These are phyloP conservation scores for Anguilla marmorata DNA, from an alignment of 2,797 vertebrate species.

Conservation along the genomic window DNA sequence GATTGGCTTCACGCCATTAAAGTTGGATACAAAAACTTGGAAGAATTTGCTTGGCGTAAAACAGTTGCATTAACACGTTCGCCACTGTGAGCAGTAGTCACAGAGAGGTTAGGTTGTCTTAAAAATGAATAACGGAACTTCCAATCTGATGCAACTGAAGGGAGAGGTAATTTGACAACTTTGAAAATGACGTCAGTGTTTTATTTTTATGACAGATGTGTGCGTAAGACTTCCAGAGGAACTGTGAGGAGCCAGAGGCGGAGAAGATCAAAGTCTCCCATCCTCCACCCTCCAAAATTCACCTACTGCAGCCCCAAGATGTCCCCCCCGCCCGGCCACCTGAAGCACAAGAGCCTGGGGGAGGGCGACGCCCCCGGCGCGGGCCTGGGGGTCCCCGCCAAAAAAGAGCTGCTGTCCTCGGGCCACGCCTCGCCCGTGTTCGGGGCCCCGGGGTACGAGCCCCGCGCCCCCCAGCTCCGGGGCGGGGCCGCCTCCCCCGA, in stretches of 20 bases:
- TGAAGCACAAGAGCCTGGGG: conserved; percentile 77
- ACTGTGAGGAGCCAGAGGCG: conserved; percentile 82
- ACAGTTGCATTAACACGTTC: neutral
- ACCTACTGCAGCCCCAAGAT: conserved; percentile 84
- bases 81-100: neutral
- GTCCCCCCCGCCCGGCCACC: conserved; percentile 65
- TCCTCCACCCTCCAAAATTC: conserved; percentile 92
- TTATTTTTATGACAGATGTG: conserved; percentile 70
- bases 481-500: conserved; percentile 47
- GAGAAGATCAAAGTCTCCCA: conserved; percentile 91
- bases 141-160: neutral
- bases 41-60: neutral
- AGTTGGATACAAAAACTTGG: too few relatives aligned
- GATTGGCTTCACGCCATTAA: neutral
- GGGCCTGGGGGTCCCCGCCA: conserved; percentile 51
- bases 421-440: conserved; percentile 62
- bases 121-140: neutral
- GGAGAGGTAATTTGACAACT: neutral
- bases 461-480: conserved; percentile 50
- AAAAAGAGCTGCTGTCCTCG: conserved; percentile 65
- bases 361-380: conserved; percentile 54
- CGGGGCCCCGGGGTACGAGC: conserved; percentile 58
- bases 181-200: neutral
- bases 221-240: conserved; percentile 85
- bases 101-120: neutral